A percentile compares a stretch with the other conserved stretches of the same genome.
Evolutionary conservation across 2,797 vertebrate species (phyloP).

Genomic region (Chelonia mydas): DNA sequence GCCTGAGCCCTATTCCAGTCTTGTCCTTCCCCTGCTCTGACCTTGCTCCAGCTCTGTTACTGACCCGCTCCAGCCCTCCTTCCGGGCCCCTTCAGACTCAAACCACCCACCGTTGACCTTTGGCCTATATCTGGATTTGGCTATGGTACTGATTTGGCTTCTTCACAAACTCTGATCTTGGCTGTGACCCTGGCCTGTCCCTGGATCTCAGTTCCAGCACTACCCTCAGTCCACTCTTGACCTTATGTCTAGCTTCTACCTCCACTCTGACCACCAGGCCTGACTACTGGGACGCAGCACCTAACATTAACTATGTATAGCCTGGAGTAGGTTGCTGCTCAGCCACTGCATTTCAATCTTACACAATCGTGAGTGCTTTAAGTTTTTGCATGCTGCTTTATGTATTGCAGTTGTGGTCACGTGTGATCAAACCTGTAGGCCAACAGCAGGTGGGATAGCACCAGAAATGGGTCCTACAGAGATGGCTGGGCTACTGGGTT

Average conservation of each 20-base stretch:
- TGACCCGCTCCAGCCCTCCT: background rate
- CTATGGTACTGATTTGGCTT: background rate
- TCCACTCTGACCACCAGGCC: background rate
- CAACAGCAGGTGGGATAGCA: background rate
- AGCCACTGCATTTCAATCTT: background rate
- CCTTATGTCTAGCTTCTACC: background rate
- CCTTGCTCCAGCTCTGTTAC: background rate
- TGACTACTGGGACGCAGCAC: background rate
- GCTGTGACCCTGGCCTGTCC: background rate
- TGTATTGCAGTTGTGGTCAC: background rate
- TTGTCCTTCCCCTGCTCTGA: background rate
- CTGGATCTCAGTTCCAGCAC: background rate
- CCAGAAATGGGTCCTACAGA: background rate
- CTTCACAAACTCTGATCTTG: background rate
- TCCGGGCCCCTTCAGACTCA: background rate
- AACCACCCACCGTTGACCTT: background rate
- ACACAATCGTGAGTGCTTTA: background rate
- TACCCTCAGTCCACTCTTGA: background rate
- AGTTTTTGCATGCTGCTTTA: background rate
- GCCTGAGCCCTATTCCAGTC: background rate
- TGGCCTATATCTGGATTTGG: background rate
- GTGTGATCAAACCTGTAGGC: background rate
- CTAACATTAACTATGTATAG: background rate
- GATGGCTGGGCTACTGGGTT: background rate
- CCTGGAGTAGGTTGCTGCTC: background rate